Evolutionary conservation across 2,888 invertebrate genomes (phyloP), one percentile per base, ranked within the genome.

Genomic region (Phanerotoma sp.): DNA sequence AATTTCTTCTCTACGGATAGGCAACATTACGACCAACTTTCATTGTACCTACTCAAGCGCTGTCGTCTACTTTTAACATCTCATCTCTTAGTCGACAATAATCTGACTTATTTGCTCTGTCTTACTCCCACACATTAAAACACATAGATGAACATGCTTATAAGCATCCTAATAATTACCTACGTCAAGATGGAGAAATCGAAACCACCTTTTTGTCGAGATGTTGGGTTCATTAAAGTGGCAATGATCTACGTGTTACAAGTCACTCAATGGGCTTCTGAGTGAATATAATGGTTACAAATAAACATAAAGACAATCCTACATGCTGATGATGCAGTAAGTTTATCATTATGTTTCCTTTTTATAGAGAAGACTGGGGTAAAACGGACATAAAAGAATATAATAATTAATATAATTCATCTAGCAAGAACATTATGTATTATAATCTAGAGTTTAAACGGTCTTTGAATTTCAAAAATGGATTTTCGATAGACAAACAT

Each of bases 1-100:
- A 66, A 68, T 67, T 60, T 62, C 57, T 54, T 62, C 59, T 58
- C 57, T 42, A 61, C 60, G 35, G 56, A 60, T 61, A 56, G n/a
- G 62, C 63, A 37, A 57, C 51, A 56, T 54, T 57, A 42, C 37
- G 42, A 28, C 30, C 25, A 20, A 41, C 53, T 51, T 55, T 52
- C 55, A 58, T 53, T 55, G 37, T 55, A 32, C 35, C 33, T 30
- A 35, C 25, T 46, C 30, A 33, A 35, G 49, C 47, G n/a, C 51
- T 57, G 41, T 53, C 44, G 49, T 45, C 48, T 33, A 46, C 46
- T 46, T 21, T 46, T 10, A n/a, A 30, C 18, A 7, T 46, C 28
- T 46, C 20, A 30, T 33, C 20, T 20, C n/a, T n/a, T 25, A 7
- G 25, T 25, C 25, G 25, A 25, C 25, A 25, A 25, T 25, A 25